Evolutionary conservation across 2,888 invertebrate species (phyloP), one percentile per base, ranked within the genome.

Genomic region (Torymus texanus): DNA sequence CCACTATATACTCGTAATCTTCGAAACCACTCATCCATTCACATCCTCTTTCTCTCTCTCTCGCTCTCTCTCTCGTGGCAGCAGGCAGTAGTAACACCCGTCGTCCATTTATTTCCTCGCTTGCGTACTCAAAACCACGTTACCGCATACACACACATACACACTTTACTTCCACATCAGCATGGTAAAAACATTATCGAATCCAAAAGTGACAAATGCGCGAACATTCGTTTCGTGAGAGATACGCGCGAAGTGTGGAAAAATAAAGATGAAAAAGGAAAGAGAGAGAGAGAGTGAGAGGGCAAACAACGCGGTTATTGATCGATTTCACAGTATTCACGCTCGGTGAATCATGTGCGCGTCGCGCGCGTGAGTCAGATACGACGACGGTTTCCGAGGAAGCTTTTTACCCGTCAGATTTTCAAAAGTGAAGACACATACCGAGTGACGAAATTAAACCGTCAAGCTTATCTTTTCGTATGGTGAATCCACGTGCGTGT

Each of bases 271-370:
- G 29, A 29, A 29, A 29, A 29, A 29, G 29, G 29, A 29, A 5
- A 2, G 3, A 67, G 61, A 53, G 41, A n/a, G 59, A 29, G 53
- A 11, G 29, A 65, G 53, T n/a, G n/a, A n/a, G n/a, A 29, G 12
- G 51, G 65, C 77, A 71, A 65, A 59, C 77, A 76, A 70, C 24
- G 65, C 24, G 59, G 65, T 77, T 77, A 71, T 77, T 77, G 71
- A 77, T 77, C 71, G 77, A 65, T 66, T 56, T 18, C 29, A 51
- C 13, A 10, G 16, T 13, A 5, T 24, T 50, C 16, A 53, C 18
- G 62, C 65, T n/a, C 70, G 53, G 65, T 55, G 75, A 58, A 78
- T 79, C 82, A 78, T 73, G 75, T 41, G n/a, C 24, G 24, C 5
- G 3, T 5, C 29, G 14, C 56, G 29, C n/a, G 24, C 13, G 2